Evolutionary conservation across 2,888 invertebrate genomes (phyloP).

Genomic region (Leptopilina syphax): DNA sequence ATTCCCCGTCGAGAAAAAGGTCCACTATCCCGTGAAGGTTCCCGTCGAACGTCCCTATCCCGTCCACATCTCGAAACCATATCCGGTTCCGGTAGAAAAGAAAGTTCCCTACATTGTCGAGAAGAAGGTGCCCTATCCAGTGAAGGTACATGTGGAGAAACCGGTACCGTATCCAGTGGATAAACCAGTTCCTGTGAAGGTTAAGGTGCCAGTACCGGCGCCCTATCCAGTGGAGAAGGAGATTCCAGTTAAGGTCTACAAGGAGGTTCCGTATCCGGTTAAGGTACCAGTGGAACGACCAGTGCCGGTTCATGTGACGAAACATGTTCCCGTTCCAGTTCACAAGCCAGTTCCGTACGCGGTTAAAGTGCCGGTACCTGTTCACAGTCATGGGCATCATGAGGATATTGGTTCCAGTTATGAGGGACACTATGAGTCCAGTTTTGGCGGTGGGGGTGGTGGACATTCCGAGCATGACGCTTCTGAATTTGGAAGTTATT

Average conservation of each 20-base stretch:
- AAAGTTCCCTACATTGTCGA: slow-evolving; percentile 85
- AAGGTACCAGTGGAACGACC: slow-evolving; percentile 79
- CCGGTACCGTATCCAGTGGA: slow-evolving; percentile 84
- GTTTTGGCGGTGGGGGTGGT: slow-evolving; percentile 49
- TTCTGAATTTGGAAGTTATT: slow-evolving; percentile 19
- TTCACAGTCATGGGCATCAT: slow-evolving; percentile 71
- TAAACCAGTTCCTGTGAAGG: slow-evolving; percentile 75
- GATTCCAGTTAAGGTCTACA: slow-evolving; percentile 82
- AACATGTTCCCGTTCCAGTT: slow-evolving; percentile 70
- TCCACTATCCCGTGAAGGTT: slow-evolving; percentile 85
- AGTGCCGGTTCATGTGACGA: slow-evolving; percentile 70
- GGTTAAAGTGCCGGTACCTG: slow-evolving; percentile 84
- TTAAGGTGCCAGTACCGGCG: slow-evolving; percentile 76
- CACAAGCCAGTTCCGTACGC: slow-evolving; percentile 82
- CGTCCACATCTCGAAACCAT: slow-evolving; percentile 79
- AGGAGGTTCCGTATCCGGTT: slow-evolving; percentile 78
- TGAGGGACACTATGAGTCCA: slow-evolving; percentile 53
- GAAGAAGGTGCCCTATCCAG: slow-evolving; percentile 84
- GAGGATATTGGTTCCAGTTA: slow-evolving; percentile 50
- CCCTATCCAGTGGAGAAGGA: slow-evolving; percentile 80
- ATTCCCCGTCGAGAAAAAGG: slow-evolving; percentile 85
- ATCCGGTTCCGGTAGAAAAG: slow-evolving; percentile 85
- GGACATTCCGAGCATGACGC: slow-evolving; percentile 47
- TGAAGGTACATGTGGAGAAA: slow-evolving; percentile 78
- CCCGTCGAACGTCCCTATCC: slow-evolving; percentile 83